These are phyloP conservation scores for Chesias legatella DNA, from an alignment of 2,888 invertebrate species.

Conservation along the genomic window DNA sequence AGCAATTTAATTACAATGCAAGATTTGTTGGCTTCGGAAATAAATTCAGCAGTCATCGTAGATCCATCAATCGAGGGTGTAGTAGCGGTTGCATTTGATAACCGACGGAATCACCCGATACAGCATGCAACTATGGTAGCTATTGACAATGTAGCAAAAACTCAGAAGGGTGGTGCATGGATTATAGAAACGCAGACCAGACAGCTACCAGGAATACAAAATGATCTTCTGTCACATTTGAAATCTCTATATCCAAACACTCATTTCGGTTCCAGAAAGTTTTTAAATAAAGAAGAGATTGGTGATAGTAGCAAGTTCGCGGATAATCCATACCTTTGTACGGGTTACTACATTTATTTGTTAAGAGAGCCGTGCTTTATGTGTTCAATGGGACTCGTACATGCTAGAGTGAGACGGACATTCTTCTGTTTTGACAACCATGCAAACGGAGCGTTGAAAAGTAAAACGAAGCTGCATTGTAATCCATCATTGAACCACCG, in stretches of 20 bases:
- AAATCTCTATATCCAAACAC: conserved; percentile 49
- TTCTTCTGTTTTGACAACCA: conserved; percentile 84
- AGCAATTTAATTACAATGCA: conserved; percentile 14
- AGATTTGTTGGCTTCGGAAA: conserved; percentile 28
- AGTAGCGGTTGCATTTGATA: conserved; percentile 84
- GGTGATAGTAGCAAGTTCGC: conserved; percentile 33
- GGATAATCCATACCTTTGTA: conserved; percentile 88
- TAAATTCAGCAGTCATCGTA: conserved; percentile 81
- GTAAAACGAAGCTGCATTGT: conserved; percentile 87
- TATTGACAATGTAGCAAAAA: conserved; percentile 90
- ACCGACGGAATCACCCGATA: conserved; percentile 82
- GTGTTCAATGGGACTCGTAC: conserved; percentile 97
- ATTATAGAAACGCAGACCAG: conserved; percentile 49
- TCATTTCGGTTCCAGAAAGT: conserved; percentile 71
- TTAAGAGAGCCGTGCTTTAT: conserved; percentile 94
- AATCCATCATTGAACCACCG: conserved; percentile 92
- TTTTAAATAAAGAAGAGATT: conserved; percentile 47
- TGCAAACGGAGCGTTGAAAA: conserved; percentile 85
- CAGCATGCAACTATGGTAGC: conserved; percentile 93
- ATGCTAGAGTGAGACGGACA: conserved; percentile 90
- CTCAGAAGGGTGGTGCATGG: conserved; percentile 91
- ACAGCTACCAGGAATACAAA: conserved; percentile 3
- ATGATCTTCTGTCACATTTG: conserved; percentile 56
- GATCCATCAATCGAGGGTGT: conserved; percentile 84
- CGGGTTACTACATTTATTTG: conserved; percentile 91